Base-by-base conservation (phyloP, 2,888 invertebrate genomes). In the Hedya salicella region DNA sequence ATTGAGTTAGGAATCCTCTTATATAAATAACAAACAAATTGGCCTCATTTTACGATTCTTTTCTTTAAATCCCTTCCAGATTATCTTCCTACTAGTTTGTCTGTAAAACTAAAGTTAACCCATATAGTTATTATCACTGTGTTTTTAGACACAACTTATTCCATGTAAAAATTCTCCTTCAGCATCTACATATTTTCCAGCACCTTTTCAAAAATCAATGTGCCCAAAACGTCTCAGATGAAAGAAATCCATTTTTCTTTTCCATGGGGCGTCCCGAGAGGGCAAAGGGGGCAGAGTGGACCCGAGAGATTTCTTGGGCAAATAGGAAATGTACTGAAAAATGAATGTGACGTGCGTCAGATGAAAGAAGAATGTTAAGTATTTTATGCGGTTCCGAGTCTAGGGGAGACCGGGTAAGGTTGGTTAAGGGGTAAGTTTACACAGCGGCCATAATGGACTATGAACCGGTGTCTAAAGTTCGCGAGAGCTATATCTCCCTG, bases 241-340 rank as follows among this genome's bases (percentile, higher is more conserved):
- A 56, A 48, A 56, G 39, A 42, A 50, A 63, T 36, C 42, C 49
- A 49, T 56, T 44, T 63, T n/a, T 49, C 40, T 48, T 49, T 14
- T 14, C 30, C 17, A 17, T 30, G 36, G 36, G 9, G 0, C 3
- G n/a, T 16, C 39, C 8, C 56, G 8, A 17, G 36, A 25, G 46
- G 32, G 32, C 9, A 9, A n/a, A 16, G 9, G 36, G 25, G 36
- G 32, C 40, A 32, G 19, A 49, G 30, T 50, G n/a, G 21, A 40
- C 14, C 63, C 49, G 36, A 5, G 21, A 42, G 63, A 36, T n/a
- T 19, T 5, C 25, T 3, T 11, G n/a, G 16, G 40, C 40, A 63
- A 63, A 63, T 42, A 50, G 57, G 42, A 56, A 57, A 64, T 57
- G 63, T 64, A 57, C 49, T 57, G 63, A 64, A 64, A 64, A 64